Evolutionary conservation across 2,113 vertebrate genomes (phyloP).

Genomic region (Lasiurus cinereus): DNA sequence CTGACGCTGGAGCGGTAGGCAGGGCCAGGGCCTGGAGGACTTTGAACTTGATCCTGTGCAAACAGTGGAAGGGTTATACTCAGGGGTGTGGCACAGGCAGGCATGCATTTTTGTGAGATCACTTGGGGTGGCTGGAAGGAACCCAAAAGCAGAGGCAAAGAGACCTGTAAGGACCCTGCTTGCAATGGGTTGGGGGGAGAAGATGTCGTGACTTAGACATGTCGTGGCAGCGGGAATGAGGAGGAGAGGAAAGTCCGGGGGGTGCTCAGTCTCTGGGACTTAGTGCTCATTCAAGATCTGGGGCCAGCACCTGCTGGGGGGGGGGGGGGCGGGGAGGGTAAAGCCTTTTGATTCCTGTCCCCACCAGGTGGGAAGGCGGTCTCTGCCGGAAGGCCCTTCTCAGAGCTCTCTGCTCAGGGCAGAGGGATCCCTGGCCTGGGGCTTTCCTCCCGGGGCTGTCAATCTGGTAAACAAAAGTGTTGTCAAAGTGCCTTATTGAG

Average conservation of each 20-base stretch:
- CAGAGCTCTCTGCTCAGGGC: background rate
- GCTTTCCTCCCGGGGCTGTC: conserved; percentile 71
- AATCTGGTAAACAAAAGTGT: conserved; percentile 86
- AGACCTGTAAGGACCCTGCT: background rate
- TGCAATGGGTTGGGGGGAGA: background rate
- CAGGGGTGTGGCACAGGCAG: background rate
- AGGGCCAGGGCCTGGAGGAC: background rate
- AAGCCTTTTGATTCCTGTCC: background rate
- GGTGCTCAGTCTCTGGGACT: background rate
- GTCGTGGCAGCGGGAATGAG: too few species aligned
- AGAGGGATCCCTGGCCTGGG: background rate
- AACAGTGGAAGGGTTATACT: background rate
- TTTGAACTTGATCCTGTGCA: background rate
- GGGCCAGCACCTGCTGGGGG: background rate
- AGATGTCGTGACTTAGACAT: background rate
- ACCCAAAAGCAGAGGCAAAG: background rate
- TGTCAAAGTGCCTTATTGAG: conserved; percentile 87
- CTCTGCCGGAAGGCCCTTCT: background rate
- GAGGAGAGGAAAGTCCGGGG: background rate
- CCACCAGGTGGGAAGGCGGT: background rate
- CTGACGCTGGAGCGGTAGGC: background rate
- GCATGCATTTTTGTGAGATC: background rate
- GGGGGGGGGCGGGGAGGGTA: background rate
- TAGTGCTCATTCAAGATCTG: background rate
- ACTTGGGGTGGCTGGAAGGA: background rate